A percentile compares a stretch with the other conserved stretches of the same genome.
phyloP scores from a whole-genome alignment of 2,797 vertebrate species.

The Artibeus jamaicensis region DNA sequence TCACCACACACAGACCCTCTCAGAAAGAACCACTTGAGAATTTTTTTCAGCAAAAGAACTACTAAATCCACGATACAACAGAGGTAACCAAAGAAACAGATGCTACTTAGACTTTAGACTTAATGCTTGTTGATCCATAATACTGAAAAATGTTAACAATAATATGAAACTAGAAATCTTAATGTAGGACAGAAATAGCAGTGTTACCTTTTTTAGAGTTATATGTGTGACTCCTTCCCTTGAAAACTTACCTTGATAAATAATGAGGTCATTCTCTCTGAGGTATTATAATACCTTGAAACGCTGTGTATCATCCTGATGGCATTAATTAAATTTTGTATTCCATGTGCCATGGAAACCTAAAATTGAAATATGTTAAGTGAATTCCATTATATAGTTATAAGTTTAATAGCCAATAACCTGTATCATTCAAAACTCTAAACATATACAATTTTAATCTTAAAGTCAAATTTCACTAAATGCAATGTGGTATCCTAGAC shows the following conservation, averaged over 20 bases:
- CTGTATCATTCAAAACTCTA: background rate
- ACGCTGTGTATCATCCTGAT: constrained; percentile 86
- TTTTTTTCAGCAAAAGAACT: background rate
- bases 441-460: background rate
- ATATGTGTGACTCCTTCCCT: background rate
- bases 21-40: constrained; percentile 4
- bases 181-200: background rate
- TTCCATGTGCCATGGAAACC: constrained; percentile 85
- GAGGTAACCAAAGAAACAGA: constrained; percentile 1
- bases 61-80: background rate
- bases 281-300: constrained; percentile 88
- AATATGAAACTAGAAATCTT: background rate
- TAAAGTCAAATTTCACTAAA: constrained; percentile 18
- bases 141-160: background rate
- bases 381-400: background rate
- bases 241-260: constrained; percentile 85
- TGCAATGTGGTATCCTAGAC: background rate
- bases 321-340: constrained; percentile 86
- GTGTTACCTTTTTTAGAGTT: background rate
- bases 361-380: constrained; percentile 75
- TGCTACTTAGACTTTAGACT: background rate
- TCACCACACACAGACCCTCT: background rate
- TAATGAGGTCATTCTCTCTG: constrained; percentile 86
- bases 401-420: background rate
- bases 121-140: background rate